Evolutionary conservation across 2,113 vertebrate species (phyloP), one percentile per base, ranked within the genome.

Genomic region (Nothocercus julius): DNA sequence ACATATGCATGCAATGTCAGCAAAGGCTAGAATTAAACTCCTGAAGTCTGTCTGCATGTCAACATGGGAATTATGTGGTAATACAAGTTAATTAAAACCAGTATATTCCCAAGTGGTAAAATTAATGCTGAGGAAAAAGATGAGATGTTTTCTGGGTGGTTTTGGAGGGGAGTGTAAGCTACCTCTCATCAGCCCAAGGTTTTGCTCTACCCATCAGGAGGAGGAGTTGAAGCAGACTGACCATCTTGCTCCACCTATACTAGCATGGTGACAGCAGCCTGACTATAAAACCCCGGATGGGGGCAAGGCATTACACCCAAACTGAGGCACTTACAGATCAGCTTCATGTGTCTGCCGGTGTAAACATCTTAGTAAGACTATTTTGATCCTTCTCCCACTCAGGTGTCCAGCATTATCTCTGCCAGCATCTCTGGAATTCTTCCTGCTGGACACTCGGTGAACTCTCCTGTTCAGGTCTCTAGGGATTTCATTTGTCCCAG

Each of bases 21-120:
- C 67, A 89, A 92, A 74, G n/a, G 24, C 70, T 95, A 87, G 76
- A 92, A 92, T 91, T 85, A 93, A 95, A 87, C 63, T 82, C 70
- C 62, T 53, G 2, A 24, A 82, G 58, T 82, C 89, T 91, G 80
- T 81, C 93, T 75, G 68, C 90, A 36, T 68, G 73, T 58, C 83
- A 84, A 30, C 22, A 75, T 20, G 18, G 56, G 13, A 89, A 89
- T 47, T 58, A 66, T 87, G 77, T 44, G 69, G 30, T 59, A 79
- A 85, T 44, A 77, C 8, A 85, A 76, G 77, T 90, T 82, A 87
- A 92, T 77, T 91, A 89, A 87, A 91, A 80, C n/a, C 25, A 28
- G 13, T 89, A 1, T 56, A 85, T 17, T 87, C 79, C 67, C 70
- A 89, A 72, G 68, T 92, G 75, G 68, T 67, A 40, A 91, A 15